A percentile compares a stretch with the other conserved stretches of the same genome.
Evolutionary conservation across 92 coral and sea anemone species (phyloP).

Genomic region (Bergia puertoricense): DNA sequence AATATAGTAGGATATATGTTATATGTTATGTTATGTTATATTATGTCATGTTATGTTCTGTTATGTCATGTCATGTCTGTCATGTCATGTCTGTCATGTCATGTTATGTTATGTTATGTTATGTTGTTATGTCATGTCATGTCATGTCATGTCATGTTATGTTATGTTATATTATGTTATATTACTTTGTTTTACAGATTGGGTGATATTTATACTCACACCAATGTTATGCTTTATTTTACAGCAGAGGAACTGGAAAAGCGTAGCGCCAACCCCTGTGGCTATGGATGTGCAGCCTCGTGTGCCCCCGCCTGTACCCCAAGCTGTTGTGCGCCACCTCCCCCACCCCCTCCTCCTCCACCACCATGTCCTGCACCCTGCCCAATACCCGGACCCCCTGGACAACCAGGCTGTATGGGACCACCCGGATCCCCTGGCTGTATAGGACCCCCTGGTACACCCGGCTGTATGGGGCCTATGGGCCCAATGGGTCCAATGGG

Average conservation of each 20-base stretch:
- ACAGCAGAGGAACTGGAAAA: slow-evolving; percentile 49
- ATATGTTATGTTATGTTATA: too few relatives aligned
- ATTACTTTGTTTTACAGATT: too few relatives aligned
- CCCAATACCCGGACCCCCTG: slow-evolving; percentile 85
- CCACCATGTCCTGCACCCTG: slow-evolving; percentile 26
- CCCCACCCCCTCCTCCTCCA: slow-evolving; percentile 67
- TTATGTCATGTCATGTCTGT: too few relatives aligned
- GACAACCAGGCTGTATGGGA: slow-evolving; percentile 90
- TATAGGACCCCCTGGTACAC: slow-evolving; percentile 64
- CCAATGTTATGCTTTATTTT: neutral
- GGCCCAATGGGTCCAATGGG: slow-evolving; percentile 92
- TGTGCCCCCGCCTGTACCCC: slow-evolving; percentile 84
- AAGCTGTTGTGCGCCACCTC: slow-evolving; percentile 71
- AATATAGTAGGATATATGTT: slow-evolving; percentile 45
- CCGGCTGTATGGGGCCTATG: slow-evolving; percentile 81
- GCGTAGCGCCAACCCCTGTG: slow-evolving; percentile 86
- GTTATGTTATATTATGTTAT: too few relatives aligned
- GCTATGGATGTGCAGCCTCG: slow-evolving; percentile 64
- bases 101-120: too few relatives aligned
- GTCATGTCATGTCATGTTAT: too few relatives aligned
- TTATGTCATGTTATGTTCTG: too few relatives aligned
- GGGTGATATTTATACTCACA: neutral
- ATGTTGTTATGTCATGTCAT: too few relatives aligned
- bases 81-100: too few relatives aligned
- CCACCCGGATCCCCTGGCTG: slow-evolving; percentile 87